Base-by-base conservation (phyloP, 2,888 invertebrate genomes). In the Volucella inanis region DNA sequence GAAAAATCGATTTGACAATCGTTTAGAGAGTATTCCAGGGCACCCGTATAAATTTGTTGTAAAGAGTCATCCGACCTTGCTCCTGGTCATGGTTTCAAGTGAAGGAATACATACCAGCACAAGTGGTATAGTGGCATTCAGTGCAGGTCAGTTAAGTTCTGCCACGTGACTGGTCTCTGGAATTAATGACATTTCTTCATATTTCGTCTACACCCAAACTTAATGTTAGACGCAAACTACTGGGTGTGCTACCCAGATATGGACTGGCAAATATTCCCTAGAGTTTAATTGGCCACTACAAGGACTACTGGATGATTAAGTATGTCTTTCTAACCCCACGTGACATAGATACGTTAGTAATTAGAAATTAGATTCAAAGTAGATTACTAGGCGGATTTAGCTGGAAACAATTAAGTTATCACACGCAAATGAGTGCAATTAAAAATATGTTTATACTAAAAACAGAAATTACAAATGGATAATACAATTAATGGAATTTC, bases 361-460 rank as follows among this genome's bases (percentile, higher is more conserved):
- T 15, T 15, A 54, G 8, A 67, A 43, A 45, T 54, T 14, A 45
- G 10, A 15, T 45, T 31, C 43, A 54, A 18, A 43, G 22, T 38
- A 11, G 50, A 47, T 47, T 15, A 38, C 68, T 12, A 11, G 38
- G 45, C 11, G 31, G 14, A 47, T 68, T 45, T 8, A 15, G 68
- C 10, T 38, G n/a, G 12, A 57, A 57, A 49, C 75, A 50, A 49
- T 75, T 75, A 15, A 65, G 41, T 12, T 15, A 14, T 41, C 57
- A 39, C 75, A 65, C 75, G 75, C 65, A 75, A 74, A 18, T 15
- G n/a, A 15, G 12, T 47, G 15, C 4, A 72, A 50, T 14, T 43
- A 61, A 38, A 54, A 18, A 47, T 68, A 38, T 47, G 55, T 47
- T 41, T 10, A 15, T 54, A 62, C 62, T 52, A 54, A 6, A 31